A percentile compares a stretch with the other conserved stretches of the same genome.
These are phyloP conservation scores for Fregetta grallaria DNA, from an alignment of 2,113 vertebrate genomes.

Conservation along the genomic window DNA sequence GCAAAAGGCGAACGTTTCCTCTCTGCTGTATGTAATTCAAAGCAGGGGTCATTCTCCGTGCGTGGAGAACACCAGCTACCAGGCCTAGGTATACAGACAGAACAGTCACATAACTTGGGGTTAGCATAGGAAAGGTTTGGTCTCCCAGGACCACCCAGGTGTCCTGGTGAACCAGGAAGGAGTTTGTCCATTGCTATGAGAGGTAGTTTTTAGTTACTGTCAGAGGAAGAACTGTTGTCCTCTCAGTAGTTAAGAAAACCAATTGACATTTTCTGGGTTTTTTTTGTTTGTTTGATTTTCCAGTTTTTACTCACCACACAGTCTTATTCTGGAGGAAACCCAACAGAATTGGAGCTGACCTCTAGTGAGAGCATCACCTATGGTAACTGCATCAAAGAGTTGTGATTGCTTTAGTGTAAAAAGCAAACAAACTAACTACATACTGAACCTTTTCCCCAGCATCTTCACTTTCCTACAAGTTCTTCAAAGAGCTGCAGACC, in stretches of 20 bases:
- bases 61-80: not conserved
- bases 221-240: not conserved
- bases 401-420: not conserved
- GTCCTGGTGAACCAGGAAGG: not conserved
- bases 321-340: not conserved
- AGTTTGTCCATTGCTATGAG: not conserved
- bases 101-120: not conserved
- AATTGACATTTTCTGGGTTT: fast-evolving
- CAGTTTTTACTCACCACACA: not conserved
- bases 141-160: not conserved
- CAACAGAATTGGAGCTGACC: not conserved
- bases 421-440: not conserved
- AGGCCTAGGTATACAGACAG: not conserved
- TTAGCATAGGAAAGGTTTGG: not conserved
- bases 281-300: not conserved
- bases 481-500: not conserved
- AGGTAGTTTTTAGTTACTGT: not conserved
- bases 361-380: not conserved
- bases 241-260: not conserved
- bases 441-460: not conserved
- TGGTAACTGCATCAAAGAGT: not conserved
- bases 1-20: not conserved
- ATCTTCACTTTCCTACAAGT: not conserved
- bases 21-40: not conserved
- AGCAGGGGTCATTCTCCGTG: not conserved